These are phyloP conservation scores for Okapia johnstoni DNA, from an alignment of 2,113 vertebrate species.

Conservation along the genomic window DNA sequence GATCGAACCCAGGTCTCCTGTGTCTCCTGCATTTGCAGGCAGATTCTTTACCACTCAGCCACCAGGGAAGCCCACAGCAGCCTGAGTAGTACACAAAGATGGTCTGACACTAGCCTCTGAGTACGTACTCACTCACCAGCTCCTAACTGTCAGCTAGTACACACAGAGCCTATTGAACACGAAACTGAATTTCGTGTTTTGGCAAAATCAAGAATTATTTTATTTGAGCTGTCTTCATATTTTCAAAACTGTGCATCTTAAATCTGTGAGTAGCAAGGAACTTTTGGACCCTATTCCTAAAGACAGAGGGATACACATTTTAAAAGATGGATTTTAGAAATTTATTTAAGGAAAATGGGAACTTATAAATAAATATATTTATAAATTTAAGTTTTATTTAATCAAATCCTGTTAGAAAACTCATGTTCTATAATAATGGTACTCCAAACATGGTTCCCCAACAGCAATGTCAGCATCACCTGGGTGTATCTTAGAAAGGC, in stretches of 20 bases:
- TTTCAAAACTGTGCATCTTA: background rate
- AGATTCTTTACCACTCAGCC: background rate
- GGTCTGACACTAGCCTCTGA: background rate
- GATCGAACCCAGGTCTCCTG: background rate
- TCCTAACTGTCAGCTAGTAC: background rate
- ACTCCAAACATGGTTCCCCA: background rate
- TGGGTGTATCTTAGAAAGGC: background rate
- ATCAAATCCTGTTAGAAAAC: background rate
- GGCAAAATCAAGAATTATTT: background rate
- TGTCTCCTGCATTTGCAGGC: background rate
- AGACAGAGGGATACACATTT: background rate
- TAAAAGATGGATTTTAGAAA: background rate
- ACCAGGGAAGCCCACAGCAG: background rate
- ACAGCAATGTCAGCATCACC: background rate
- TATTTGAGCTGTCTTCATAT: background rate
- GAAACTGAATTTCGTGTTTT: background rate
- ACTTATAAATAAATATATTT: background rate
- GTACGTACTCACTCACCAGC: background rate
- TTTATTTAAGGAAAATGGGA: background rate
- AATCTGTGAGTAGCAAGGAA: background rate
- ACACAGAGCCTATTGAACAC: background rate
- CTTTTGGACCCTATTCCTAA: background rate
- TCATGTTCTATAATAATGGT: background rate
- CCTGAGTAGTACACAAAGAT: background rate
- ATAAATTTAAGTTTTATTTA: background rate